phyloP scores from a whole-genome alignment of 2,888 invertebrate genomes.

The Cerastoderma edule region DNA sequence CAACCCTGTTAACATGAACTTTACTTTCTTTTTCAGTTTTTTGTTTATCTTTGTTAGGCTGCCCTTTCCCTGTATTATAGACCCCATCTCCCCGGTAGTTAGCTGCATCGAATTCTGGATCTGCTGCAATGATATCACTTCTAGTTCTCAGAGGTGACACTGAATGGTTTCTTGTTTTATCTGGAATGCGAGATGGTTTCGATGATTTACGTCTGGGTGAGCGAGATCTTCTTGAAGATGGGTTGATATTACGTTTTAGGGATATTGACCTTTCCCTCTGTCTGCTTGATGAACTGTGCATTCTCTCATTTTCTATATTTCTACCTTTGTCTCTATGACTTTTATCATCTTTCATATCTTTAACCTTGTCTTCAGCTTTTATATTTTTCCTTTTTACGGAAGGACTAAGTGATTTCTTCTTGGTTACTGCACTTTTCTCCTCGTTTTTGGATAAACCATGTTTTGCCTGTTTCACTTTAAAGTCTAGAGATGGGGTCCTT shows the following conservation, averaged over 20 bases:
- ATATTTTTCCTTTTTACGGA: not conserved
- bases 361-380: not conserved
- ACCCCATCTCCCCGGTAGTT: constrained; percentile 43
- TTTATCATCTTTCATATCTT: not conserved
- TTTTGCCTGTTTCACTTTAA: not conserved
- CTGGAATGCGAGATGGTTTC: constrained; percentile 5
- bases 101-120: constrained; percentile 58
- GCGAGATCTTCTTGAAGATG: constrained; percentile 14
- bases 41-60: not conserved
- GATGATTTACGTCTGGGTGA: not conserved
- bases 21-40: constrained; percentile 6
- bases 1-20: not conserved
- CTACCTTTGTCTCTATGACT: not conserved
- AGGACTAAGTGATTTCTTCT: not conserved
- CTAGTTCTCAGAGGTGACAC: constrained; percentile 6
- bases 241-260: not conserved
- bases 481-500: not conserved
- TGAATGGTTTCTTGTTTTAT: not conserved
- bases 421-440: not conserved
- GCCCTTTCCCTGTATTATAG: constrained; percentile 21
- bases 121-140: constrained; percentile 35
- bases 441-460: not conserved
- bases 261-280: not conserved
- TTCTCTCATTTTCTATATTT: constrained; percentile 11
- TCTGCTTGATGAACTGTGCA: not conserved